Evolutionary conservation across 2,888 invertebrate species (phyloP).

Genomic region (Brachynemurus nebulosus): DNA sequence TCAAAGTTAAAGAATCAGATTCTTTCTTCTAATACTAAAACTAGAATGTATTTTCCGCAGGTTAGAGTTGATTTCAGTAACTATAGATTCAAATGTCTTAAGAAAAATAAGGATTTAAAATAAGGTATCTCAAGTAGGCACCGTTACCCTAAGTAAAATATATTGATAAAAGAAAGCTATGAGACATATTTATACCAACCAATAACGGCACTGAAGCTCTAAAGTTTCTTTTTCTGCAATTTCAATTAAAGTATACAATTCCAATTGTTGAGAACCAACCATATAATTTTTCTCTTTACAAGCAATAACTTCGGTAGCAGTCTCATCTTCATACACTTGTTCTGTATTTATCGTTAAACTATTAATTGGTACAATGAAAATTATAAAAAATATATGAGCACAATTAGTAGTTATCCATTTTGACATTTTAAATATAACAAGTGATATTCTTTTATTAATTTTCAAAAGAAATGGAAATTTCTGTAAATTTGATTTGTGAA

Average conservation of each 20-base stretch:
- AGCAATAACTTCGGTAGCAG: slow-evolving; percentile 25
- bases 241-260: slow-evolving; percentile 34
- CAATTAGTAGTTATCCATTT: no score
- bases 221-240: slow-evolving; percentile 30
- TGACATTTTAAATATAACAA: no score
- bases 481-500: slow-evolving; percentile 82
- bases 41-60: no score
- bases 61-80: no score
- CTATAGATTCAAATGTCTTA: no score
- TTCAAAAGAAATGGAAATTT: slow-evolving; percentile 59
- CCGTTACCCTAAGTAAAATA: no score
- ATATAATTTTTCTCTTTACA: slow-evolving; percentile 33
- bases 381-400: background rate
- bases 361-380: background rate
- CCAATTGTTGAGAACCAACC: slow-evolving; percentile 31
- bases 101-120: no score
- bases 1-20: no score
- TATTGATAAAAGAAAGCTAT: no score
- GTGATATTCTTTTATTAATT: background rate
- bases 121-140: no score
- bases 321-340: slow-evolving; percentile 9
- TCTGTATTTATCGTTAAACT: background rate
- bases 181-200: slow-evolving; percentile 27
- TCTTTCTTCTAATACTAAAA: no score
- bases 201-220: slow-evolving; percentile 35